Evolutionary conservation across 2,797 vertebrate species (phyloP).

Genomic region (Chromobotia macracanthus): DNA sequence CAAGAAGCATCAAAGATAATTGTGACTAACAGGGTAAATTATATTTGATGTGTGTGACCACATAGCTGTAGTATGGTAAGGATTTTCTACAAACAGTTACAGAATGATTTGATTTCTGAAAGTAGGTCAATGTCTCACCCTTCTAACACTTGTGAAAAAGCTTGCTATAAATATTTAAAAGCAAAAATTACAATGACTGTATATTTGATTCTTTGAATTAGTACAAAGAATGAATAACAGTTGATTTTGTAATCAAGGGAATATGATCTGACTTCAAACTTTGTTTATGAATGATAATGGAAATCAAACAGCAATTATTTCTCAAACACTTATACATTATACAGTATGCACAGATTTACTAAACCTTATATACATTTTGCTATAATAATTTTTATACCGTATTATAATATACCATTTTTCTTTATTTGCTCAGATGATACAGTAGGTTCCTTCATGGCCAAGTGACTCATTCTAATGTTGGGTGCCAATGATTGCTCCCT

Average conservation of each 20-base stretch:
- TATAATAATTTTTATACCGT: not conserved
- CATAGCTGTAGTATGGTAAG: not conserved
- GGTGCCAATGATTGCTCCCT: conserved; percentile 6
- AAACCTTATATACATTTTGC: not conserved
- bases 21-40: not conserved
- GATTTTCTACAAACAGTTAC: not conserved
- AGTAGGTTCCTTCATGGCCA: not conserved
- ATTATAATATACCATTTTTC: not conserved
- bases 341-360: not conserved
- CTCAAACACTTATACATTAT: too few relatives aligned
- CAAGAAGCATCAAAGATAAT: not conserved
- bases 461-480: conserved; percentile 24
- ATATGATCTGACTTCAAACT: not conserved
- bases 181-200: not conserved
- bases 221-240: too few relatives aligned
- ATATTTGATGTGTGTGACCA: conserved; percentile 7
- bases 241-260: not conserved
- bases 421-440: not conserved
- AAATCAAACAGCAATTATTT: not conserved
- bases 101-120: conserved; percentile 9
- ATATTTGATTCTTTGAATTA: not conserved
- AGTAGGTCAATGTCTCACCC: conserved; percentile 30
- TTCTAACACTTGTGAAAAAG: not conserved
- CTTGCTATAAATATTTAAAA: not conserved
- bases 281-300: not conserved